Evolutionary conservation across 2,113 vertebrate genomes (phyloP).

Genomic region (Nyctereutes procyonoides): DNA sequence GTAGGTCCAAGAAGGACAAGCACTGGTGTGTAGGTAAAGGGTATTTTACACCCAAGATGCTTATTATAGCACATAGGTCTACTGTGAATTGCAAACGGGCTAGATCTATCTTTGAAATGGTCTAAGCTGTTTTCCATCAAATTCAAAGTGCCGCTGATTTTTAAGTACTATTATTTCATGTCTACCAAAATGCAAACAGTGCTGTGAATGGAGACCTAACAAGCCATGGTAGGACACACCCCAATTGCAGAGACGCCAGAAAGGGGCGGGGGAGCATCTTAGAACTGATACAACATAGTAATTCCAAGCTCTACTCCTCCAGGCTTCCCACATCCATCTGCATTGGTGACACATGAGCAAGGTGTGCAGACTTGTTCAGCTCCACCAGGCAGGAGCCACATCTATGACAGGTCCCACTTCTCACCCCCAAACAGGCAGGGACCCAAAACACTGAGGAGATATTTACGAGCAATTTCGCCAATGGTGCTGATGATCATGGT

Average conservation of each 20-base stretch:
- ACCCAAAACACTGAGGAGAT: accelerated
- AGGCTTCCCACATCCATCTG: background rate
- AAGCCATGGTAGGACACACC: background rate
- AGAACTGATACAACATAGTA: background rate
- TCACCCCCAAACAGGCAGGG: background rate
- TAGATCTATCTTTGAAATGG: background rate
- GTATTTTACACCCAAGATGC: accelerated
- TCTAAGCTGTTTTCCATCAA: background rate
- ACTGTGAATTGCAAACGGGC: background rate
- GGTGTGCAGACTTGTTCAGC: accelerated
- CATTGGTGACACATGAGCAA: accelerated
- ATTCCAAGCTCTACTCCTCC: background rate
- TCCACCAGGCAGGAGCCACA: background rate
- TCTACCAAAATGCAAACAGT: background rate
- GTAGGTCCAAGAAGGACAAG: background rate
- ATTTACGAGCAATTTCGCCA: slow-evolving; percentile 92
- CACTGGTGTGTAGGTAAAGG: accelerated
- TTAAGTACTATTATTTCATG: background rate
- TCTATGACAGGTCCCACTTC: background rate
- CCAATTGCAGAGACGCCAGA: background rate
- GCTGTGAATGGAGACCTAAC: background rate
- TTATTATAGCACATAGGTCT: background rate
- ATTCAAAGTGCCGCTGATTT: background rate
- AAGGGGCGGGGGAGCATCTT: background rate
- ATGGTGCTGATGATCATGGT: slow-evolving; percentile 95